These are phyloP conservation scores for Loxodonta africana DNA, from an alignment of 2,113 vertebrate genomes.

Conservation along the genomic window DNA sequence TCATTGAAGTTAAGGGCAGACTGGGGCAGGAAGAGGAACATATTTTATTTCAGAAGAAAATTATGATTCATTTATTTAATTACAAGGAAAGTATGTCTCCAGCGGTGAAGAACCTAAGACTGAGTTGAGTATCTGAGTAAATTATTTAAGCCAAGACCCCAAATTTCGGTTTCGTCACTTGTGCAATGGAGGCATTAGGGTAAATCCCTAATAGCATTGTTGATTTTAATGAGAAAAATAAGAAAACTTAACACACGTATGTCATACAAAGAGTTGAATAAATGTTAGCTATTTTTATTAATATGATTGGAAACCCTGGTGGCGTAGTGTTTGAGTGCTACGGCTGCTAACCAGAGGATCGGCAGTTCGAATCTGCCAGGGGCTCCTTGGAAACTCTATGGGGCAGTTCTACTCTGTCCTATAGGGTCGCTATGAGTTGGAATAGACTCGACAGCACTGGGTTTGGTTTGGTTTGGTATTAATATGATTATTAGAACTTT, in stretches of 20 bases:
- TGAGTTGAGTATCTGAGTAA: not conserved
- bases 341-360: too few species aligned
- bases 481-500: not conserved
- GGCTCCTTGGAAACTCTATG: too few species aligned
- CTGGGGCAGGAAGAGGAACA: not conserved
- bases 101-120: not conserved
- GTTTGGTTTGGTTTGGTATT: not conserved
- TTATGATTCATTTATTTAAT: not conserved
- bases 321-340: too few species aligned
- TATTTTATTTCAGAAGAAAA: not conserved
- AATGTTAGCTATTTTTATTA: not conserved
- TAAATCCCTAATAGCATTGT: not conserved
- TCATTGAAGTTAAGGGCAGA: not conserved
- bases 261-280: not conserved
- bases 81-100: not conserved
- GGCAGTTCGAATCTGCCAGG: too few species aligned
- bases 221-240: conserved; percentile 27
- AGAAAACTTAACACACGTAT: not conserved
- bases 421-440: too few species aligned
- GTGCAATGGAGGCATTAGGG: not conserved
- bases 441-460: too few species aligned
- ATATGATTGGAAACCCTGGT: too few species aligned
- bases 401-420: too few species aligned
- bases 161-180: not conserved
- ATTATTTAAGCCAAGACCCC: not conserved